Evolutionary conservation across 2,797 vertebrate genomes (phyloP), one percentile per base, ranked within the genome.

Genomic region (Chiloscyllium punctatum): DNA sequence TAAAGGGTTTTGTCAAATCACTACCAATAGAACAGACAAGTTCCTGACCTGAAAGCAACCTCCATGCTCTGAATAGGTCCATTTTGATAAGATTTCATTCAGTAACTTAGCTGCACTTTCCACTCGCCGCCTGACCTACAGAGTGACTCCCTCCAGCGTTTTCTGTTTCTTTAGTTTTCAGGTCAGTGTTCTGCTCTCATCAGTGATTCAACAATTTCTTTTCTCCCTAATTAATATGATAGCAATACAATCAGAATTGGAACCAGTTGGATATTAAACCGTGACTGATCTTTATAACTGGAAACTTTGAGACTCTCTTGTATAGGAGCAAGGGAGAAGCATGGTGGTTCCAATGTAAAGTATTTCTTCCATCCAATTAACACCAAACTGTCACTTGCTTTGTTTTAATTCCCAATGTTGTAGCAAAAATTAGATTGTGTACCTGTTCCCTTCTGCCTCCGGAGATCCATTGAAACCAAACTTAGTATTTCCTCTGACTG

Each of bases 351-450:
- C 48, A 42, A 42, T 42, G 8, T 69, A 69, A 69, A 92, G 66
- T 25, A 69, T n/a, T 92, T n/a, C 66, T 13, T 66, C 62, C 62
- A 69, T 21, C 66, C 66, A 92, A 92, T 92, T 92, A 42, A n/a
- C n/a, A 92, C 18, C 90, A 68, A 92, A 92, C 68, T 92, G n/a
- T 37, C 66, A 92, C 21, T 84, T 84, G 79, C 23, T 92, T 68
- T 92, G 23, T 92, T 92, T 69, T 66, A 37, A 68, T 69, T 92
- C 66, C 90, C n/a, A 69, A 9, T 25, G 8, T 69, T 69, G 62
- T 42, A 37, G 33, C n/a, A 92, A 66, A 92, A 69, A 69, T 69
- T 69, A 69, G n/a, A 92, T 92, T 69, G n/a, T 92, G 90, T 69
- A 69, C 66, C 21, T 37, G 90, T 92, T 91, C 23, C 33, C 57